These are phyloP conservation scores for Ascidia mentula DNA, from an alignment of 23 tunicate species.

Conservation along the genomic window DNA sequence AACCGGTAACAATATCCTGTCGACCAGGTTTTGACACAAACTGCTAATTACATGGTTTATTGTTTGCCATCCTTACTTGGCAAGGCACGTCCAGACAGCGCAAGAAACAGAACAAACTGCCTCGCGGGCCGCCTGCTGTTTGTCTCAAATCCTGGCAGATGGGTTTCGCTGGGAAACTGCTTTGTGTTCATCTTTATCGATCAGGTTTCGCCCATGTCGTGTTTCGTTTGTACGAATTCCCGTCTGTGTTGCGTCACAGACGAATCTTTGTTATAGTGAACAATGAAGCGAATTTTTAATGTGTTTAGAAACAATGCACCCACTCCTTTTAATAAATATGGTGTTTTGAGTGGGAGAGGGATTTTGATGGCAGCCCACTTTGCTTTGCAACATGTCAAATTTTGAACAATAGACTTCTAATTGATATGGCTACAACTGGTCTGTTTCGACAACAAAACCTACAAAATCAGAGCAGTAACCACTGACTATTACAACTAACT, in stretches of 20 bases:
- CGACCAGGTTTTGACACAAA: not conserved
- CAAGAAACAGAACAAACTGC: not conserved
- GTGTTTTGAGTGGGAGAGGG: too few relatives aligned
- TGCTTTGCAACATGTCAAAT: too few relatives aligned
- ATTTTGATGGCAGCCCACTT: too few relatives aligned
- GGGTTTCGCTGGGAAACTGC: not conserved
- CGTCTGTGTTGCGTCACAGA: not conserved
- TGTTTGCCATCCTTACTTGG: not conserved
- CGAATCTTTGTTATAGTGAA: not conserved
- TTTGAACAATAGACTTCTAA: too few relatives aligned
- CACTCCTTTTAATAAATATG: too few relatives aligned
- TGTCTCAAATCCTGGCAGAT: not conserved
- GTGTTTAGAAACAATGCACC: too few relatives aligned
- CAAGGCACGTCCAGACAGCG: not conserved
- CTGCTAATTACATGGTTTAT: not conserved
- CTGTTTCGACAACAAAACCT: too few relatives aligned
- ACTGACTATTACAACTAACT: too few relatives aligned
- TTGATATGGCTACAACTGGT: too few relatives aligned
- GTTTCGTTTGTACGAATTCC: not conserved
- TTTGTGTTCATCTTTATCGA: not conserved
- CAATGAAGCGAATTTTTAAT: too few relatives aligned
- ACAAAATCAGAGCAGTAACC: too few relatives aligned
- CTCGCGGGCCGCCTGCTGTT: not conserved
- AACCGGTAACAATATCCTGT: not conserved
- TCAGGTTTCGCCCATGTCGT: not conserved